Percentiles rank a stretch among this genome's conserved stretches.
phyloP scores from a whole-genome alignment of 2,888 invertebrate species.

The Meteorus cinctellus region DNA sequence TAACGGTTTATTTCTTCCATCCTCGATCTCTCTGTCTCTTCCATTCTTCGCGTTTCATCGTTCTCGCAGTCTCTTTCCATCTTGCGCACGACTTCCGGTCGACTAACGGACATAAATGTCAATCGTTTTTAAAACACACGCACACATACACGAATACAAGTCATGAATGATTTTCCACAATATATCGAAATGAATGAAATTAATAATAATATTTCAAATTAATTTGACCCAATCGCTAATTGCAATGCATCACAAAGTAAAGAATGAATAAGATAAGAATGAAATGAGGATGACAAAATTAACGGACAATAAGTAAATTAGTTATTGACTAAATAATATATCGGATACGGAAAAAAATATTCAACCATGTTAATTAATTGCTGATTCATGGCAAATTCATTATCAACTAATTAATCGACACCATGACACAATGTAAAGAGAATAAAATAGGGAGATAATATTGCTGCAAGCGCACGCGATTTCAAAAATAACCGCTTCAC shows the following conservation, averaged over 20 bases:
- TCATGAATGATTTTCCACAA: background rate
- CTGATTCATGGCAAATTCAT: background rate
- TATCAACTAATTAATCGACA: background rate
- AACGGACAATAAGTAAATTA: background rate
- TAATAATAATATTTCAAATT: background rate
- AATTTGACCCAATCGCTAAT: background rate
- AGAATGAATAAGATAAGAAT: background rate
- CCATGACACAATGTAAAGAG: background rate
- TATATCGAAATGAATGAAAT: background rate
- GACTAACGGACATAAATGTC: slow-evolving; percentile 15
- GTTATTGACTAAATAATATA: background rate
- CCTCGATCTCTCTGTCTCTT: background rate
- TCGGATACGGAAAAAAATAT: background rate
- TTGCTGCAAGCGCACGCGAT: background rate
- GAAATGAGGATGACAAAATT: too few relatives aligned
- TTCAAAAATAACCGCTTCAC: background rate
- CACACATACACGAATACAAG: background rate
- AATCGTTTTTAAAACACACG: background rate
- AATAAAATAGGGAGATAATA: background rate
- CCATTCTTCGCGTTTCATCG: background rate
- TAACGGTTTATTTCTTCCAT: background rate
- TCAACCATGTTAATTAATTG: background rate
- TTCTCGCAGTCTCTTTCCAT: background rate
- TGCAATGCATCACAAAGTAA: background rate
- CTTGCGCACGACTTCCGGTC: slow-evolving; percentile 19